Base-by-base conservation (phyloP, 2,797 vertebrate species). In the Serranus cabrilla region DNA sequence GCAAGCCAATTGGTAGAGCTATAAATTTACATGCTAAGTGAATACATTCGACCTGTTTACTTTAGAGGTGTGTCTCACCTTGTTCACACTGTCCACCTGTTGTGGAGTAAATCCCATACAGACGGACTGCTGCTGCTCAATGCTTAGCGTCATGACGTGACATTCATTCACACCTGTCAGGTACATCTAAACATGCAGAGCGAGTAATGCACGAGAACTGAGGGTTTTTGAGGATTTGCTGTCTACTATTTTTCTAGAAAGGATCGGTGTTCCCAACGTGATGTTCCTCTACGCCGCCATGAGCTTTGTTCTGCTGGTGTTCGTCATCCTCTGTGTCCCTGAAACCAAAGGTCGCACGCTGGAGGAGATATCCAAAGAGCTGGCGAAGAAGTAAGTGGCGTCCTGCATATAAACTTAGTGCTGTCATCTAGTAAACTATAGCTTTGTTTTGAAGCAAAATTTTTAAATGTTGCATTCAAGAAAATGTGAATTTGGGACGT, bases 321-420 rank as follows among this genome's bases (percentile, higher is more conserved):
- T 99, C 77, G 94, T 99, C 82, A 90, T 97, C 84, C 78, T 96
- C 80, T 97, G 96, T 84, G 93, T 99, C 75, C 98, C 97, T 0
- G 96, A 99, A 91, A 99, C 97, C 2, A 98, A 97, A 86, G 97
- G 98, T 67, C 93, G 93, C 42, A 95, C 97, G 2, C 93, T 99
- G 91, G 98, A 99, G 89, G 96, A 99, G 88, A 99, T 99, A 92
- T 99, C 98, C 10, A 94, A 94, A 93, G 96, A 98, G 77, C 93
- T 99, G 57, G 96, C 97, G 17, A 96, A 96, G 92, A 94, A 94
- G 95, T 95, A 69, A 93, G 89, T 52, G 13, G 40, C 23, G 49
- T 5, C 43, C 1, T 17, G 18, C 6, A 11, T 7, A 1, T 7
- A 0, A 47, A 2, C 17, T 42, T 2, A 20, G 8, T n/a, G n/a